These are phyloP conservation scores for Drosophila nikananu DNA, from an alignment of 1,140 invertebrate species.

Conservation along the genomic window DNA sequence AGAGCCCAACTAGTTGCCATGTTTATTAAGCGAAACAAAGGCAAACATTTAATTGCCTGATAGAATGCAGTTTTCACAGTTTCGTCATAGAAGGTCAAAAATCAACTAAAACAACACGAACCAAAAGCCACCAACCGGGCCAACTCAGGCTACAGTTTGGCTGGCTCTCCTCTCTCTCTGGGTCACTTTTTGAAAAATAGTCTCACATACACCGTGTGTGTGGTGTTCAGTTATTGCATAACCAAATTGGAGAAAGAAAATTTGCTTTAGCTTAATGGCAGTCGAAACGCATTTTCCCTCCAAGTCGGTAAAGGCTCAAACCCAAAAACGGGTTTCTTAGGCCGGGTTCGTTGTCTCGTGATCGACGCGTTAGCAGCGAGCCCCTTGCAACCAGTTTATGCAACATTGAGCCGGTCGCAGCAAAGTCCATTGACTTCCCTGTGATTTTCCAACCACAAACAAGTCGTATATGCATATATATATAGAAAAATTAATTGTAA, in stretches of 20 bases:
- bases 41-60: constrained; percentile 65
- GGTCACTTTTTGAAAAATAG: constrained; percentile 68
- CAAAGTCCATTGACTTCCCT: constrained; percentile 61
- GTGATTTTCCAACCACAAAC: constrained; percentile 35
- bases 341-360: constrained; percentile 58
- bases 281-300: constrained; percentile 23
- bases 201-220: constrained; percentile 56
- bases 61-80: constrained; percentile 63
- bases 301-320: not conserved
- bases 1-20: constrained; percentile 25
- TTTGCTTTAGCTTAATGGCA: constrained; percentile 23
- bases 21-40: constrained; percentile 49
- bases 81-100: constrained; percentile 57
- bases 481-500: constrained; percentile 1
- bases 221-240: constrained; percentile 42
- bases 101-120: constrained; percentile 65
- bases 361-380: constrained; percentile 16
- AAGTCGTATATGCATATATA: constrained; percentile 5
- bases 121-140: constrained; percentile 17
- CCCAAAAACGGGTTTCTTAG: constrained; percentile 40
- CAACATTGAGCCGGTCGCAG: constrained; percentile 54
- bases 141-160: not conserved
- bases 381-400: constrained; percentile 66
- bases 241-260: constrained; percentile 49
- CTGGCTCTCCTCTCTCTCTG: constrained; percentile 50